A percentile compares a stretch with the other conserved stretches of the same genome.
phyloP scores from a whole-genome alignment of 2,888 invertebrate genomes.

The Coenonympha glycerion region DNA sequence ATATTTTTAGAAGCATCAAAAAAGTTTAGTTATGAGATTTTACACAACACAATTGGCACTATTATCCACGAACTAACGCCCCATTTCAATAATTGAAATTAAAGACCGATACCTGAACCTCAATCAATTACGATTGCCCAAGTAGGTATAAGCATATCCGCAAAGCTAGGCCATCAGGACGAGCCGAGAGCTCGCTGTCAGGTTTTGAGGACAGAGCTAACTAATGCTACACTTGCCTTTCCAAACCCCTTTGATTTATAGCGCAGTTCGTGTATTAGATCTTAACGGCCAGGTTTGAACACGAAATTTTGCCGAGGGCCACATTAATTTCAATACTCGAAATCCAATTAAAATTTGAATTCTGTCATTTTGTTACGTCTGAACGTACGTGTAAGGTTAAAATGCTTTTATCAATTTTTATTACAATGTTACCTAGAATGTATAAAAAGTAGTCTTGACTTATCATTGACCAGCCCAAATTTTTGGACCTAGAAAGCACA shows the following conservation, averaged over 20 bases:
- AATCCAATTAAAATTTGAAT: conserved; percentile 19
- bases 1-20: no score
- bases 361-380: background rate
- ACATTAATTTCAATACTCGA: conserved; percentile 10
- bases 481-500: no score
- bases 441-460: no score
- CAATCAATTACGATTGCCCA: conserved; percentile 27
- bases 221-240: conserved; percentile 25
- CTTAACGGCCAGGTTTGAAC: conserved; percentile 11
- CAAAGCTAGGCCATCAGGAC: conserved; percentile 21
- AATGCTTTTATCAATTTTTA: background rate
- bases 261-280: conserved; percentile 9
- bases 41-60: no score
- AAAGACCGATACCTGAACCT: conserved; percentile 18
- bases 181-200: conserved; percentile 17
- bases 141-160: conserved; percentile 9
- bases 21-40: no score
- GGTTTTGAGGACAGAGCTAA: conserved; percentile 23
- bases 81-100: no score
- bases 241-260: conserved; percentile 26
- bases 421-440: no score
- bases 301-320: conserved; percentile 14
- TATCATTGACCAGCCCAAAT: no score
- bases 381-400: background rate
- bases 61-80: no score